Evolutionary conservation across 2,888 invertebrate genomes (phyloP).

Genomic region (Elysia crispata): DNA sequence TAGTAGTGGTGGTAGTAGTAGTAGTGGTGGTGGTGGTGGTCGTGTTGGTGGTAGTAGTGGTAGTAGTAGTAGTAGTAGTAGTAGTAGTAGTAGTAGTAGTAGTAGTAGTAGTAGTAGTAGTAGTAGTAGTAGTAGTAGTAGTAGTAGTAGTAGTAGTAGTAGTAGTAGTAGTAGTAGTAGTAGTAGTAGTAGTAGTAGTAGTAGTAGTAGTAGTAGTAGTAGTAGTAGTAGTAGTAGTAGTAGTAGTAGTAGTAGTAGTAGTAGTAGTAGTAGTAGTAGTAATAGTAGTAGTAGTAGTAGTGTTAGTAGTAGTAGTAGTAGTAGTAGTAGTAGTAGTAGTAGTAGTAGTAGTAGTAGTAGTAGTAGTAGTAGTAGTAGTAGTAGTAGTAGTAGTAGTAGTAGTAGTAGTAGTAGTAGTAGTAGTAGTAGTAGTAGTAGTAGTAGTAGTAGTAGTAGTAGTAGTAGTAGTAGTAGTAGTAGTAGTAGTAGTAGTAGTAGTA

Average conservation of each 20-base stretch:
- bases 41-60: no score
- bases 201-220: conserved; percentile 28
- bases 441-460: conserved; percentile 11
- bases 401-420: conserved; percentile 6
- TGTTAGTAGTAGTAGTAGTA: no score
- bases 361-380: conserved; percentile 23
- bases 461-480: neutral
- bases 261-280: neutral
- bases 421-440: neutral
- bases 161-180: conserved; percentile 36
- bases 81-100: no score
- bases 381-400: conserved; percentile 27
- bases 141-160: conserved; percentile 29
- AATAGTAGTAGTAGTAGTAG: no score
- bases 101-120: conserved; percentile 25
- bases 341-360: conserved; percentile 16
- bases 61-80: no score
- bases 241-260: no score
- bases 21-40: no score
- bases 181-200: conserved; percentile 29
- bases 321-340: conserved; percentile 24
- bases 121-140: conserved; percentile 32
- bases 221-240: conserved; percentile 28
- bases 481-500: neutral
- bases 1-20: neutral